phyloP scores from a whole-genome alignment of 2,797 vertebrate species.

The Coregonus sp. region DNA sequence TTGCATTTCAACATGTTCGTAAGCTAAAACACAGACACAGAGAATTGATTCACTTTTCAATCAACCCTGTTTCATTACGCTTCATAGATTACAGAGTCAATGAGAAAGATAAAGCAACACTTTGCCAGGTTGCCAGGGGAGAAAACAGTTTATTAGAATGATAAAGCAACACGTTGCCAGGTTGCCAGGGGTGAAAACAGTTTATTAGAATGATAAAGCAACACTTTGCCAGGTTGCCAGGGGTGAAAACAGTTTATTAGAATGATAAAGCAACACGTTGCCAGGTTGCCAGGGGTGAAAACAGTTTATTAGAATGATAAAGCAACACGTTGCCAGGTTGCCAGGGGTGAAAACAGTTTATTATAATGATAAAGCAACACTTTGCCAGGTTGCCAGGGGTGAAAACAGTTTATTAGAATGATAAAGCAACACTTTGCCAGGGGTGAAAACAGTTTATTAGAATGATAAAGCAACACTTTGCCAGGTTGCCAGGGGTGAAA shows the following conservation, averaged over 20 bases:
- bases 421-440: background rate
- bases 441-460: conserved; percentile 1
- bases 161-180: background rate
- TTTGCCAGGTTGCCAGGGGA: background rate
- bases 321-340: background rate
- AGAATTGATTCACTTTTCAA: too few species aligned
- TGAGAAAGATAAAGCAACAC: background rate
- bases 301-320: background rate
- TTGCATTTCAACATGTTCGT: too few species aligned
- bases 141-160: background rate
- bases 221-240: background rate
- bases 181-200: background rate
- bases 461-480: background rate
- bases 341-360: background rate
- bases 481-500: background rate
- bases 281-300: background rate
- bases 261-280: background rate
- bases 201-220: background rate
- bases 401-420: background rate
- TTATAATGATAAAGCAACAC: background rate
- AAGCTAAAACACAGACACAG: too few species aligned
- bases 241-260: conserved; percentile 1
- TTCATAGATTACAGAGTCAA: background rate
- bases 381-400: background rate
- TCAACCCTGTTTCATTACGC: background rate